A percentile compares a stretch with the other conserved stretches of the same genome.
Evolutionary conservation across 2,888 invertebrate species (phyloP).

Genomic region (Lasioglossum pauxillum): DNA sequence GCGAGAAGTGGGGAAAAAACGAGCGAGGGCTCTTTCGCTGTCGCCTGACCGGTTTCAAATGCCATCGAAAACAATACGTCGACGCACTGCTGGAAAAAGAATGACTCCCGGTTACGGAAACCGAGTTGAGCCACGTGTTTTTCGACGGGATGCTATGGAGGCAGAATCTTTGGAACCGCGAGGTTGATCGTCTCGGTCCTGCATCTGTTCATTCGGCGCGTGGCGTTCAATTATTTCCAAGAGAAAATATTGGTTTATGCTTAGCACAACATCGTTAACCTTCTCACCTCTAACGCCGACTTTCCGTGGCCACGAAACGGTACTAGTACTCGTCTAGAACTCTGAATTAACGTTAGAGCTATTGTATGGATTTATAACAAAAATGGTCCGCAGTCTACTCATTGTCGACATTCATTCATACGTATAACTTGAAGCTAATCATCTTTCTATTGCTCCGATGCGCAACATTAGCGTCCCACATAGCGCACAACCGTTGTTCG

Average conservation of each 20-base stretch:
- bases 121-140: not conserved
- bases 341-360: no score
- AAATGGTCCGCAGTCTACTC: no score
- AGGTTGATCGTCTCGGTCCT: not conserved
- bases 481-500: not conserved
- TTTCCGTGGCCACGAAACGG: not conserved
- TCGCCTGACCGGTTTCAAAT: conserved; percentile 40
- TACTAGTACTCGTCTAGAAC: not conserved
- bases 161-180: not conserved
- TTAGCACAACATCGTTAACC: not conserved
- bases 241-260: not conserved
- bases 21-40: conserved; percentile 25
- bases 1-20: conserved; percentile 30
- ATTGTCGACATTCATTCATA: no score
- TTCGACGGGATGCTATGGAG: not conserved
- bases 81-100: conserved; percentile 24
- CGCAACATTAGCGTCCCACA: not conserved
- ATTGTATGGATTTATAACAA: no score
- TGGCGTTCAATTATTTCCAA: not conserved
- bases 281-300: not conserved
- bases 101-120: not conserved
- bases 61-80: conserved; percentile 46
- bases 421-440: not conserved
- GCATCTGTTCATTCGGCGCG: not conserved
- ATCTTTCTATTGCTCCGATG: not conserved